These are phyloP conservation scores for Cosmopolites sordidus DNA, from an alignment of 2,888 invertebrate species.

Conservation along the genomic window DNA sequence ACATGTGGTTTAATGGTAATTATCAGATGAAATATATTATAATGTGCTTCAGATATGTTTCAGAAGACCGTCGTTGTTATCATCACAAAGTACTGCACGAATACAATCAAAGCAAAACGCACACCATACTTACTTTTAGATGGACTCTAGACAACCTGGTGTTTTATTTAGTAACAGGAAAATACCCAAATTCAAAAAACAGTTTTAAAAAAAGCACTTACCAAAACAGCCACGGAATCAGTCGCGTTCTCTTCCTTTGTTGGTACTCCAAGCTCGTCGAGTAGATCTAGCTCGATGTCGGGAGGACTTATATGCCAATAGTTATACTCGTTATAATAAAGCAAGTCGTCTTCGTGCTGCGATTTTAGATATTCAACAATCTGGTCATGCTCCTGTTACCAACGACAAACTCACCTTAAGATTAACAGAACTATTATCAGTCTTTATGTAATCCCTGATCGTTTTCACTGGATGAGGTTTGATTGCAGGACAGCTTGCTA, in stretches of 20 bases:
- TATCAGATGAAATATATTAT: neutral
- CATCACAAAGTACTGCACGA: slow-evolving; percentile 2
- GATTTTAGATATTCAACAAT: slow-evolving; percentile 15
- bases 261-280: slow-evolving; percentile 4
- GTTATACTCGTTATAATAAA: slow-evolving; percentile 53
- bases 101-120: slow-evolving; percentile 4
- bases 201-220: slow-evolving; percentile 28
- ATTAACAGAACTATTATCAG: slow-evolving; percentile 3
- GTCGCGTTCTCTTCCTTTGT: slow-evolving; percentile 12
- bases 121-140: neutral
- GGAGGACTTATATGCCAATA: slow-evolving; percentile 56
- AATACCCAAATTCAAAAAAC: too few relatives aligned
- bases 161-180: too few relatives aligned
- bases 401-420: too few relatives aligned
- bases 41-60: slow-evolving; percentile 34
- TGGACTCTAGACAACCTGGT: too few relatives aligned
- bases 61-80: slow-evolving; percentile 41
- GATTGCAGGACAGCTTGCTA: too few relatives aligned
- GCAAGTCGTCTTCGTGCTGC: slow-evolving; percentile 41
- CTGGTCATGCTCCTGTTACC: slow-evolving; percentile 6
- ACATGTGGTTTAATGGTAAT: neutral
- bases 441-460: neutral
- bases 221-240: slow-evolving; percentile 21
- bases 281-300: slow-evolving; percentile 12
- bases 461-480: too few relatives aligned